A percentile compares a stretch with the other conserved stretches of the same genome.
phyloP scores from a whole-genome alignment of 1,140 invertebrate species.

The Macrosteles quadrilineatus region DNA sequence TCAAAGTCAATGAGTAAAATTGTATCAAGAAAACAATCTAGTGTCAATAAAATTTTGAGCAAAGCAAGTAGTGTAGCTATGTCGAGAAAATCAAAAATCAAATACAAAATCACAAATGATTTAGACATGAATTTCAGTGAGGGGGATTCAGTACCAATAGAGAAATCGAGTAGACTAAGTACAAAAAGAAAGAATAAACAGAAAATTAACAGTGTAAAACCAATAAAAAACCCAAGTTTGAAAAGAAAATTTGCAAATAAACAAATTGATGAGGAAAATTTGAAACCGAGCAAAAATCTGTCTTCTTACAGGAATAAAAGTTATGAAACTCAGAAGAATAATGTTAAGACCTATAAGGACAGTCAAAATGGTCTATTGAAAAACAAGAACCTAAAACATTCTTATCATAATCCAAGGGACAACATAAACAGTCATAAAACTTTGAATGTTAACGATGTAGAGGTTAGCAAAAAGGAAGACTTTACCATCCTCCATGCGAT shows the following conservation, averaged over 20 bases:
- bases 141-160: neutral
- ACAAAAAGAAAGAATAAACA: neutral
- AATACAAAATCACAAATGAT: neutral
- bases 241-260: neutral
- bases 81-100: neutral
- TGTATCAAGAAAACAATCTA: neutral
- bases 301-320: neutral
- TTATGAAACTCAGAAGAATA: too few species aligned
- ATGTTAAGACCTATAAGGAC: too few species aligned
- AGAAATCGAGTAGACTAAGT: constrained; percentile 4
- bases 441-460: too few species aligned
- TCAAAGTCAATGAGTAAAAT: neutral
- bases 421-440: too few species aligned
- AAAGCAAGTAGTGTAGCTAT: neutral
- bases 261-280: neutral
- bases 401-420: too few species aligned
- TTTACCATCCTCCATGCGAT: too few species aligned
- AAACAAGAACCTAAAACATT: too few species aligned
- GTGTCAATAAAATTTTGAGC: neutral
- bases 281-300: neutral
- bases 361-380: too few species aligned
- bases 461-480: too few species aligned
- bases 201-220: neutral
- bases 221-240: neutral
- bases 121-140: neutral